These are phyloP conservation scores for Tinea trinotella DNA, from an alignment of 2,888 invertebrate genomes.

Conservation along the genomic window DNA sequence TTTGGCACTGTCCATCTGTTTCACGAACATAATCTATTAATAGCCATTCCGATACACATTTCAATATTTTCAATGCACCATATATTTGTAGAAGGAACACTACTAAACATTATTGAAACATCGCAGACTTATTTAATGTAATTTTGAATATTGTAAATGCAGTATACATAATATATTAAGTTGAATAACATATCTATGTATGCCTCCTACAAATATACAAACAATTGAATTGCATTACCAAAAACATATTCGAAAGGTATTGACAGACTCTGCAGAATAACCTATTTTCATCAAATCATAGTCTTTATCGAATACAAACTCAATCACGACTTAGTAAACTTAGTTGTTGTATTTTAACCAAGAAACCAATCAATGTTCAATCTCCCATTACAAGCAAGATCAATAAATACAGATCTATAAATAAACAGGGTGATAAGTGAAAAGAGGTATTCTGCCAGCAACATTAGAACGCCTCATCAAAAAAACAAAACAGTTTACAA, in stretches of 20 bases:
- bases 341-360: background rate
- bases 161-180: background rate
- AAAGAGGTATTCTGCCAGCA: background rate
- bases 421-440: background rate
- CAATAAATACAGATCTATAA: conserved; percentile 4
- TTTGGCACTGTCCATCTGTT: conserved; percentile 69
- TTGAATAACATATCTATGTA: background rate
- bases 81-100: background rate
- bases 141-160: background rate
- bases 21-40: conserved; percentile 21
- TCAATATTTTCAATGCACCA: background rate
- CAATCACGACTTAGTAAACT: background rate
- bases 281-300: background rate
- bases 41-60: background rate
- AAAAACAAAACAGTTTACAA: background rate
- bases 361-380: background rate
- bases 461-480: background rate
- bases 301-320: background rate
- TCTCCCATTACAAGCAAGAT: conserved; percentile 2
- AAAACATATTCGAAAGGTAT: conserved; percentile 9
- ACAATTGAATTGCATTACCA: background rate
- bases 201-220: background rate
- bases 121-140: background rate
- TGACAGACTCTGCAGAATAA: background rate
- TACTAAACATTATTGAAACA: background rate